Percentiles rank a stretch among this genome's conserved stretches.
Evolutionary conservation across 1,140 invertebrate species (phyloP).

Genomic region (Drosophila triauraria): DNA sequence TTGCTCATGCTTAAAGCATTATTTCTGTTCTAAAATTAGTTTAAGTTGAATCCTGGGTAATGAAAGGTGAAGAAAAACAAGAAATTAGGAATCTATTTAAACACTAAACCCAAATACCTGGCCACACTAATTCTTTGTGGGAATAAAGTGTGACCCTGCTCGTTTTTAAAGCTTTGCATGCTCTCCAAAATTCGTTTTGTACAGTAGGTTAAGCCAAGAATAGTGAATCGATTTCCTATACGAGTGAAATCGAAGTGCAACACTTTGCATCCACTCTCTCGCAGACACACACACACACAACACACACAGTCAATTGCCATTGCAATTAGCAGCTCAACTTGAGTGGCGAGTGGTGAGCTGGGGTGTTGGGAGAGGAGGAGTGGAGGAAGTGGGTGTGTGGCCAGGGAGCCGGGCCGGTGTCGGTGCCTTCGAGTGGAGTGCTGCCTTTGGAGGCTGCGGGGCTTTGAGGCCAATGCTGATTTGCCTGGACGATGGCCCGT

Average conservation of each 20-base stretch:
- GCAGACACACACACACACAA: background rate
- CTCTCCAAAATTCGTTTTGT: background rate
- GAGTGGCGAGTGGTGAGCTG: slow-evolving; percentile 46
- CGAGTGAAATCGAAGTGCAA: slow-evolving; percentile 6
- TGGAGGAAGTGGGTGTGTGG: background rate
- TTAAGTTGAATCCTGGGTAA: no score
- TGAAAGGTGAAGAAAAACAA: no score
- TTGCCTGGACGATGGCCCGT: slow-evolving; percentile 49
- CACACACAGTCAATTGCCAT: slow-evolving; percentile 54
- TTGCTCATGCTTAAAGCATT: background rate
- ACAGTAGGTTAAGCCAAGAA: background rate
- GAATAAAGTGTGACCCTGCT: background rate
- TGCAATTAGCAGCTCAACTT: slow-evolving; percentile 81
- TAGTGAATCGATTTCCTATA: background rate
- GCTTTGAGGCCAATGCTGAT: slow-evolving; percentile 48
- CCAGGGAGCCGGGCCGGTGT: slow-evolving; percentile 5
- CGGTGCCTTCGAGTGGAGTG: slow-evolving; percentile 31
- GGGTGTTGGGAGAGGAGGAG: background rate
- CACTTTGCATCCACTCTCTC: slow-evolving; percentile 11
- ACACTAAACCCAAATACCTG: background rate
- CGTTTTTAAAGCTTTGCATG: background rate
- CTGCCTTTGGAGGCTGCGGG: slow-evolving; percentile 24
- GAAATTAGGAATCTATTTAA: background rate
- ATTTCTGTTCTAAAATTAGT: no score
- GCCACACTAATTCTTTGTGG: background rate